These are phyloP conservation scores for Hippocampus abdominalis DNA, from an alignment of 2,113 vertebrate species.

Conservation along the genomic window DNA sequence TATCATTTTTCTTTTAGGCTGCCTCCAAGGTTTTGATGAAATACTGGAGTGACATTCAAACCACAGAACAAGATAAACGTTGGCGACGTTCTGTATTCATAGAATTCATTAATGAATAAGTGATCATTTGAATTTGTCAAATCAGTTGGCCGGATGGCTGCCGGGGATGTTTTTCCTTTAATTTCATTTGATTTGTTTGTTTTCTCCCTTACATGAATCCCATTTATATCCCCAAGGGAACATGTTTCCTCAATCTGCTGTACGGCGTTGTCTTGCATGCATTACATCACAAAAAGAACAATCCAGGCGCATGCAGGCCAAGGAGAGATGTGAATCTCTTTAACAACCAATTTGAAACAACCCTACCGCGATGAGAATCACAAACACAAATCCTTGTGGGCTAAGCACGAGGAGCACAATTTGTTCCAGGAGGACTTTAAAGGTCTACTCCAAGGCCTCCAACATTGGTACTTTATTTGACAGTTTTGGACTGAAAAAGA, in stretches of 20 bases:
- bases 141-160: neutral
- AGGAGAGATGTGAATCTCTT: neutral
- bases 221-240: neutral
- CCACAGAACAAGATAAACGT: neutral
- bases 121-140: neutral
- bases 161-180: neutral
- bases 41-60: neutral
- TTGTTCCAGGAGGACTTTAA: neutral
- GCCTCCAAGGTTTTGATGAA: neutral
- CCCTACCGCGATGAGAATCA: neutral
- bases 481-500: too few relatives aligned
- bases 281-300: neutral
- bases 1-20: neutral
- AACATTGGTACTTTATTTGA: too few relatives aligned
- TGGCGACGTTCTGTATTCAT: neutral
- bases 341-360: slow-evolving; percentile 1
- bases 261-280: neutral
- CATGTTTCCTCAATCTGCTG: neutral
- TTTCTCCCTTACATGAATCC: neutral
- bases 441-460: neutral
- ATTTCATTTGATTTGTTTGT: neutral
- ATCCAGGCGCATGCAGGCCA: neutral
- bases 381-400: neutral
- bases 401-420: neutral
- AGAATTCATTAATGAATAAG: neutral